phyloP scores from a whole-genome alignment of 2,113 vertebrate species.

The Vimba vimba region DNA sequence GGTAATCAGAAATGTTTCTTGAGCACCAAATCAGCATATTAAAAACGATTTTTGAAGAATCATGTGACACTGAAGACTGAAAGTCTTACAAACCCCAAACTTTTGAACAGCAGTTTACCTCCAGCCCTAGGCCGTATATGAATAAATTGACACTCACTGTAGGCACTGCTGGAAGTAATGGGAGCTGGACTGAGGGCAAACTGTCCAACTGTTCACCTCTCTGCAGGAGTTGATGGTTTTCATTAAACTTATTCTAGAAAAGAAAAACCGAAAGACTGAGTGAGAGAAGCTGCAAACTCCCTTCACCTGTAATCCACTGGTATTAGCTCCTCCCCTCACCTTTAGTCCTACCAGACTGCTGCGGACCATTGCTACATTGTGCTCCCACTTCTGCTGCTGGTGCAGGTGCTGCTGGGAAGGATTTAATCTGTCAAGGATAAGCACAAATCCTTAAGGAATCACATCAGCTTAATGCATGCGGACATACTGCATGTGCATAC shows the following conservation, averaged over 20 bases:
- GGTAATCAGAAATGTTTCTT: not conserved
- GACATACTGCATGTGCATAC: not conserved
- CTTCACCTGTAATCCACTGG: not conserved
- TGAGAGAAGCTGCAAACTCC: not conserved
- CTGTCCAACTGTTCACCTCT: slow-evolving; percentile 83
- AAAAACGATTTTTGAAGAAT: not conserved
- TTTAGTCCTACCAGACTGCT: slow-evolving; percentile 60
- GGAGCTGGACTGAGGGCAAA: slow-evolving; percentile 83
- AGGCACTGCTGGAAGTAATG: slow-evolving; percentile 81
- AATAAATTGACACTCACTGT: slow-evolving; percentile 60
- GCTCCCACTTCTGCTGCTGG: slow-evolving; percentile 67
- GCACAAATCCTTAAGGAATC: not conserved
- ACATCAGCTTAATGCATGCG: not conserved
- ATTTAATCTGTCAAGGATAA: slow-evolving; percentile 47
- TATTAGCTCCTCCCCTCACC: slow-evolving; percentile 25
- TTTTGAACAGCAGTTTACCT: not conserved
- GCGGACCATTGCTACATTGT: slow-evolving; percentile 57
- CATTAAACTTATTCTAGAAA: slow-evolving; percentile 80
- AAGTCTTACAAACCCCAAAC: not conserved
- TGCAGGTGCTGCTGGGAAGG: slow-evolving; percentile 58
- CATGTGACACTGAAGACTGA: not conserved
- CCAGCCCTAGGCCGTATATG: not conserved
- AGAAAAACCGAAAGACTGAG: not conserved
- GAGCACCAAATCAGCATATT: not conserved
- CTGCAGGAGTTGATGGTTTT: slow-evolving; percentile 84